Percentiles rank a stretch among this genome's conserved stretches.
Conservation (phyloP, 2,113 vertebrate genomes). For the Calidris pygmaea region DNA sequence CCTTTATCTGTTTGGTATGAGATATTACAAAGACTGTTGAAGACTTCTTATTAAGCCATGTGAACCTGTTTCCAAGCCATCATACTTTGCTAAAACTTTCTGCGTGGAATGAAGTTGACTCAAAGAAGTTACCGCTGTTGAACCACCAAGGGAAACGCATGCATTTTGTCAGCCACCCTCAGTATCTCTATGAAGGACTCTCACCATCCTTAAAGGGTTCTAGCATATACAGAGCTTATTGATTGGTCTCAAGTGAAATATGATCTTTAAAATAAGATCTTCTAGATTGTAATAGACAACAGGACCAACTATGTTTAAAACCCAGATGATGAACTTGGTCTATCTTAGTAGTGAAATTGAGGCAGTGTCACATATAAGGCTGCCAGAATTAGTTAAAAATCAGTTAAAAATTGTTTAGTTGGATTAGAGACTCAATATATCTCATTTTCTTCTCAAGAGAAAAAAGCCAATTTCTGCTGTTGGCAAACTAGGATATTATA, state of each 20-base stretch:
- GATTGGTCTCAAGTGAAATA: not conserved
- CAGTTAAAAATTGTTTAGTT: not conserved
- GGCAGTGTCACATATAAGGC: not conserved
- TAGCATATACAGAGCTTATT: not conserved
- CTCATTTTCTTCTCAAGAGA: not conserved
- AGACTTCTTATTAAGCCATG: not conserved
- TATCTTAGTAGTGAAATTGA: not conserved
- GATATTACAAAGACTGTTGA: not conserved
- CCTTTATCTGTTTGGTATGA: not conserved
- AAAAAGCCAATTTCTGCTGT: not conserved
- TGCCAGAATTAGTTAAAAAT: not conserved
- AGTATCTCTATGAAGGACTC: not conserved
- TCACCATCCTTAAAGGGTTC: not conserved
- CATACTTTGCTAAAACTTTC: not conserved
- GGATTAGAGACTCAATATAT: not conserved
- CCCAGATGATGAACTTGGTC: not conserved
- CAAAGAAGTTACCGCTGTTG: not conserved
- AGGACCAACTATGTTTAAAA: not conserved
- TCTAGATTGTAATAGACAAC: not conserved
- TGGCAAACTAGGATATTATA: not conserved
- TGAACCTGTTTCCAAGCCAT: not conserved
- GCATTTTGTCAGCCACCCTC: not conserved
- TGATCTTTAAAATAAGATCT: not conserved
- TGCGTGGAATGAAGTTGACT: not conserved
- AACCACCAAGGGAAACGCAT: rapidly evolving